A percentile compares a stretch with the other conserved stretches of the same genome.
Evolutionary conservation across 2,113 vertebrate genomes (phyloP).

Genomic region (Coreoperca whiteheadi): DNA sequence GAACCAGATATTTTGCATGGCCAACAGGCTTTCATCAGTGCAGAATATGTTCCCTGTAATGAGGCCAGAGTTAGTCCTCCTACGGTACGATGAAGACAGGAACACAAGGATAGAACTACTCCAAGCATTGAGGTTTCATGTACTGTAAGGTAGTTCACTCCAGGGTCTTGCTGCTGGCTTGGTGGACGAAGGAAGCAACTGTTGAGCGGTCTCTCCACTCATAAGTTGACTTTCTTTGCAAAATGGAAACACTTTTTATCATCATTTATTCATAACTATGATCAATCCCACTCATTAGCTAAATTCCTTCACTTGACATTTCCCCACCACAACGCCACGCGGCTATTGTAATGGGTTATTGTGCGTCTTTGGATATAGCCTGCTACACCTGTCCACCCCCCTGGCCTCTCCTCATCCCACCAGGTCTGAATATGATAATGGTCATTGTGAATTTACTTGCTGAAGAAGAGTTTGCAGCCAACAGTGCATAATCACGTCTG

Average conservation of each 20-base stretch:
- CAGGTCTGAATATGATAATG: slow-evolving; percentile 59
- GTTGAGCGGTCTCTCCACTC: background rate
- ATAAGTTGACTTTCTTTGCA: background rate
- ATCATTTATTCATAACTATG: slow-evolving; percentile 11
- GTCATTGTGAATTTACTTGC: slow-evolving; percentile 70
- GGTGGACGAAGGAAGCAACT: background rate
- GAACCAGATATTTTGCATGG: slow-evolving; percentile 76
- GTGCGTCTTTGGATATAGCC: slow-evolving; percentile 31
- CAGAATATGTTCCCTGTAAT: slow-evolving; percentile 68
- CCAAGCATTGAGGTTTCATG: background rate
- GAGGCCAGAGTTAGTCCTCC: slow-evolving; percentile 58
- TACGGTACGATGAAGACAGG: slow-evolving; percentile 45
- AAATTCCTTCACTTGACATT: slow-evolving; percentile 44
- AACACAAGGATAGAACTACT: slow-evolving; percentile 8
- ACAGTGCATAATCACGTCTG: slow-evolving; percentile 70
- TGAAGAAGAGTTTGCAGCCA: slow-evolving; percentile 63
- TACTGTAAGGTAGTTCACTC: background rate
- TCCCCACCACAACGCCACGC: background rate
- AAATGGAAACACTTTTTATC: background rate
- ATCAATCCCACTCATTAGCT: slow-evolving; percentile 43
- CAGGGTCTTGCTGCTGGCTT: background rate
- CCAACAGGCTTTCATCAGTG: slow-evolving; percentile 65
- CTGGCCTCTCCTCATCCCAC: slow-evolving; percentile 33
- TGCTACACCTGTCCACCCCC: slow-evolving; percentile 42
- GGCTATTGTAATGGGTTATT: slow-evolving; percentile 1